Evolutionary conservation across 2,888 invertebrate species (phyloP), one percentile per base, ranked within the genome.

Genomic region (Blomia tropicalis): DNA sequence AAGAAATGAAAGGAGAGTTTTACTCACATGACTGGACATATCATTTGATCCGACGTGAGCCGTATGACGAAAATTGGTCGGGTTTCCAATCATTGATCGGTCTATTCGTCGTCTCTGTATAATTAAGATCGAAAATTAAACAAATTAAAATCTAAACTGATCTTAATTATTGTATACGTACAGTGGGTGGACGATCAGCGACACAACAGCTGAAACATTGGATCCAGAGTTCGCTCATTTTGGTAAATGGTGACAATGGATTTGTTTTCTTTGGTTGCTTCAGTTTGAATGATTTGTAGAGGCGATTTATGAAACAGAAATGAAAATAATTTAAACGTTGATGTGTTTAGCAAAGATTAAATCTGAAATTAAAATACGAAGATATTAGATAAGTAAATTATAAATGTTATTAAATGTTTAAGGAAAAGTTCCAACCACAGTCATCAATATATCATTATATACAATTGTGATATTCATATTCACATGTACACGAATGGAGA

Each of bases 61-160:
- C 44, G 92, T 92, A 75, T 95, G 95, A 72, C 87, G 84, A 75
- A 95, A 95, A 78, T 95, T 89, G 69, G 88, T 92, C 17, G 95
- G 95, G 69, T 83, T 83, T 36, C 93, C 87, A 72, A 95, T 95
- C 92, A 92, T 93, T 66, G 88, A 87, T 67, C 91, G 82, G 70
- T 78, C 80, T 68, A 80, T 77, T 63, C 77, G 70, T 62, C 73
- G 70, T 56, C 75, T 68, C 59, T 71, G 66, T 63, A 71, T 71
- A 61, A 63, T 14, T 29, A 30, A 31, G 41, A 41, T 30, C 7
- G 17, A 17, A 29, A 19, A 58, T 54, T 19, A 1, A 64, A 19
- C 66, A 43, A 56, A 56, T 31, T 5, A 17, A 4, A 1, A 60
- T 30, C 25, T 25, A 3, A n/a, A 31, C 23, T 7, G 17, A 19